Evolutionary conservation across 2,888 invertebrate genomes (phyloP).

Genomic region (Acanthoscelides obtectus): DNA sequence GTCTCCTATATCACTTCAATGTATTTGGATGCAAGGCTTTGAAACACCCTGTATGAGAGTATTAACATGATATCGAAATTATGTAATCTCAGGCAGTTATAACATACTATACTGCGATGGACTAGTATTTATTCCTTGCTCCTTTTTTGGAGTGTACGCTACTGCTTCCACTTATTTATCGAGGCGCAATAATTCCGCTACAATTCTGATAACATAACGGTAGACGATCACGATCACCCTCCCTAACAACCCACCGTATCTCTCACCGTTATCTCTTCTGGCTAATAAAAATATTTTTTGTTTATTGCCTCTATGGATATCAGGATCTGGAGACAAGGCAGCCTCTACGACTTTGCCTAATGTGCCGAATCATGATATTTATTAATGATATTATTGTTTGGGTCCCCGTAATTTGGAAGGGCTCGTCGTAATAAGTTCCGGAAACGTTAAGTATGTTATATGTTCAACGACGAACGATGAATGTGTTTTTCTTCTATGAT

Average conservation of each 20-base stretch:
- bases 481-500: not conserved
- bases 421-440: not conserved
- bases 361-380: not conserved
- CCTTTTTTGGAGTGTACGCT: not conserved
- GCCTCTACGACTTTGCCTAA: not conserved
- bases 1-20: no score
- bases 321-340: not conserved
- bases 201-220: slow-evolving; percentile 8
- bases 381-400: not conserved
- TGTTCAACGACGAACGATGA: not conserved
- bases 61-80: no score
- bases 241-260: slow-evolving; percentile 17
- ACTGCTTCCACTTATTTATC: slow-evolving; percentile 41
- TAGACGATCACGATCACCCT: not conserved
- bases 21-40: no score
- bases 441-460: not conserved
- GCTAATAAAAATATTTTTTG: slow-evolving; percentile 22
- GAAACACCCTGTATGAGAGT: no score
- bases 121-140: no score
- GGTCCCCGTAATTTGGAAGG: not conserved
- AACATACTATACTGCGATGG: no score
- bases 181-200: slow-evolving; percentile 36
- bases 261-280: slow-evolving; percentile 20
- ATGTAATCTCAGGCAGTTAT: no score
- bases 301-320: slow-evolving; percentile 5